Base-by-base conservation (phyloP, 2,113 vertebrate species). In the Cheirogaleus medius region DNA sequence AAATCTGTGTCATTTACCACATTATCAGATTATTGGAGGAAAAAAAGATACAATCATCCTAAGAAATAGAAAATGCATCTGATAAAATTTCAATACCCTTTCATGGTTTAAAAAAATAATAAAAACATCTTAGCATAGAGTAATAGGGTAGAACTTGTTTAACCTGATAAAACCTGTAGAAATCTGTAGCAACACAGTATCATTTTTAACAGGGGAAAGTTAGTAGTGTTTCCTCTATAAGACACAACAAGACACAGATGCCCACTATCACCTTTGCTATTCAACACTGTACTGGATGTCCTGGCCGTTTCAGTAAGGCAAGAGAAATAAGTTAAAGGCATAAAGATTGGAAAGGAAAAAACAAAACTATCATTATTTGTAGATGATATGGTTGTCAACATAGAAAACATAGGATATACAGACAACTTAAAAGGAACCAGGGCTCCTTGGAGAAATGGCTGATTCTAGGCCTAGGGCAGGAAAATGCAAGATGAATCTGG, bases 81-180 rank as follows among this genome's bases (percentile, higher is more conserved):
- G 76, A 95, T 69, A 91, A 94, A 39, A 90, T n/a, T 66, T 44
- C 32, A 88, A 96, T 1, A 91, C 13, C 14, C 20, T 84, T 94
- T 90, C 21, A 82, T 96, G 77, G 63, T 76, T 63, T 76, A 91
- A 97, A 96, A 80, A 77, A 90, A 47, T 29, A 85, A 95, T 29
- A 92, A 88, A 97, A 93, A 37, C 23, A 42, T 87, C 80, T 73
- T 85, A 82, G 47, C 21, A 93, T 52, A 54, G 15, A 94, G 44
- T 3, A 90, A 92, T 18, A 86, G 60, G 15, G 66, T 86, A 32
- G 63, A 90, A 97, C 66, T 90, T 96, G 68, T 34, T 90, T 87
- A 90, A 90, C 84, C n/a, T 92, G 74, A 25, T 44, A 94, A 90
- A 92, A 90, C 42, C 54, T 80, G 7, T 84, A 93, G 56, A 44